phyloP scores from a whole-genome alignment of 1,140 invertebrate species.

The Diorhabda sublineata region DNA sequence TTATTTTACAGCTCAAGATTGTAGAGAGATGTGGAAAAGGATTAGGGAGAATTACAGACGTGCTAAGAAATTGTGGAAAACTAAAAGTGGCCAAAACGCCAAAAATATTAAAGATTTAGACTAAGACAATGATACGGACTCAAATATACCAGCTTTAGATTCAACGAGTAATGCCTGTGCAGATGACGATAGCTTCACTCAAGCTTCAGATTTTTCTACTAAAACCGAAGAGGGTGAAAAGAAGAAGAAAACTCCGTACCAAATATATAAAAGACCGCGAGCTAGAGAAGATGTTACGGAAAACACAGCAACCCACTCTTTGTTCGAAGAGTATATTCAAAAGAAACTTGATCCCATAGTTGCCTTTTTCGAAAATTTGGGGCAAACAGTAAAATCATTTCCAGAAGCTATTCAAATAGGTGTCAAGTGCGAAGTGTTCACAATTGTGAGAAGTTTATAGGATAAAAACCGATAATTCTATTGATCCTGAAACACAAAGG shows the following conservation, averaged over 20 bases:
- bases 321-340: not conserved
- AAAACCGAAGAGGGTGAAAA: not conserved
- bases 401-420: not conserved
- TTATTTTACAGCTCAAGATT: not conserved
- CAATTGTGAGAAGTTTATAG: not conserved
- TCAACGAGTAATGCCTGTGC: not conserved
- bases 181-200: not conserved
- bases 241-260: not conserved
- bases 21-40: not conserved
- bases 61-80: slow-evolving; percentile 1
- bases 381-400: not conserved
- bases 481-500: too few species aligned
- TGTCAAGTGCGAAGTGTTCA: not conserved
- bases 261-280: not conserved
- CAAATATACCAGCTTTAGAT: not conserved
- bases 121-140: not conserved
- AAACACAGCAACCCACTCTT: not conserved
- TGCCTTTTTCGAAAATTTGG: slow-evolving; percentile 3
- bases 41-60: slow-evolving; percentile 3
- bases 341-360: not conserved
- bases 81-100: not conserved
- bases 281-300: not conserved
- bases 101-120: not conserved
- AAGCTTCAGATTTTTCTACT: too few species aligned
- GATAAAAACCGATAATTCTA: not conserved